Evolutionary conservation across 2,113 vertebrate genomes (phyloP), one percentile per base, ranked within the genome.

Genomic region (Odontophorus gujanensis): DNA sequence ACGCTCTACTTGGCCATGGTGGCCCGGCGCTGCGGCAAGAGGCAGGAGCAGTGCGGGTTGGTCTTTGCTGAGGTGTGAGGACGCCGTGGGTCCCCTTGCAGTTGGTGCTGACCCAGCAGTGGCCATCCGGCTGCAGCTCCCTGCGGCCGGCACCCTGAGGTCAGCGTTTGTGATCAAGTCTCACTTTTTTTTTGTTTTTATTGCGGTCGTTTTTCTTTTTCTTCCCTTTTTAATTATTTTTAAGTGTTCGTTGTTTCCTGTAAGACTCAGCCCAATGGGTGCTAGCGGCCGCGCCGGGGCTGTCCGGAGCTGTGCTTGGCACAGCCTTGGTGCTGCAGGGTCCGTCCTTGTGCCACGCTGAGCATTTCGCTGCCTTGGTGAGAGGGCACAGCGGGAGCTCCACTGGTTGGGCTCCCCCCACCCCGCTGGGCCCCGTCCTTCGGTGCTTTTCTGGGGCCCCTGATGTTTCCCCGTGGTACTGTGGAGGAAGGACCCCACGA

Each of bases 1-100:
- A 98, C 98, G 81, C 98, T 99, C 32, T 99, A 99, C 96, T 96
- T 99, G 96, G 99, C 99, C 42, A 98, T 99, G 0, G 98, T 99
- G 0, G 99, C 99, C 66, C 98, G 99, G 51, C 98, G 98, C 53
- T 99, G 99, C 11, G 98, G 98, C 90, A 99, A 99, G 96, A 98
- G 98, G 78, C 99, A 98, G 90, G 99, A 99, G 89, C 99, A 98
- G 94, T 99, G 98, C 1, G 98, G 98, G 81, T 92, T 99, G 94
- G 98, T 98, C 13, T 98, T 99, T 6, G 96, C 98, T 0, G 99
- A 99, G 97, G 99, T 98, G 65, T 99, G 95, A 98, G 0, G 1
- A 4, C 1, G 1, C 22, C 18, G 1, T 28, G 2, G 2, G 48
- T 57, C 24, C 57, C 38, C 36, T 17, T 43, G n/a, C 55, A 13